Conservation (phyloP, 2,888 invertebrate species). For the Deilephila elpenor region DNA sequence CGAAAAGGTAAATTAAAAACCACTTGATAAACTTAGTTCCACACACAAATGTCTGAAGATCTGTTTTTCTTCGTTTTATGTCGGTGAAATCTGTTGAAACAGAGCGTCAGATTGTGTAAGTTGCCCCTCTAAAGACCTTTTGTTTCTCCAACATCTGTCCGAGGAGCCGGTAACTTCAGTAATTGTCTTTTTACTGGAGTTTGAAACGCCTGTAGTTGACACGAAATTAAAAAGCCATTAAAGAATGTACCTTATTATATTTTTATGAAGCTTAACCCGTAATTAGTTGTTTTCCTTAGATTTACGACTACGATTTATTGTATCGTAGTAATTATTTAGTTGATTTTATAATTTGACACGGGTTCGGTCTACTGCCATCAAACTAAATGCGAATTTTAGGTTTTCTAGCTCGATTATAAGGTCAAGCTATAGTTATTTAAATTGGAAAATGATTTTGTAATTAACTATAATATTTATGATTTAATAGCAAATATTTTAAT, state of each 20-base stretch:
- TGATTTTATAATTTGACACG: too few relatives aligned
- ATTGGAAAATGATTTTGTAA: too few relatives aligned
- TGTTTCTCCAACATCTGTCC: slow-evolving; percentile 23
- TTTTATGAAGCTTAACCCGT: background rate
- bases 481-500: too few relatives aligned
- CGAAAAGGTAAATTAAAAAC: slow-evolving; percentile 10
- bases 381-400: too few relatives aligned
- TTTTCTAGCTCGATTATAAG: too few relatives aligned
- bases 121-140: slow-evolving; percentile 18
- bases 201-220: slow-evolving; percentile 21
- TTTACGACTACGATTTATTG: background rate
- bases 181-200: slow-evolving; percentile 18
- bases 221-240: slow-evolving; percentile 23
- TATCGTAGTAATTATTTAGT: too few relatives aligned
- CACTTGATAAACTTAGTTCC: background rate
- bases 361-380: too few relatives aligned
- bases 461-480: too few relatives aligned
- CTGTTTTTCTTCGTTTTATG: slow-evolving; percentile 11
- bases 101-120: slow-evolving; percentile 24
- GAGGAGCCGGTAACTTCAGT: slow-evolving; percentile 14
- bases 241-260: slow-evolving; percentile 14
- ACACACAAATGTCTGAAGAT: background rate
- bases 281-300: background rate
- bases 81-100: slow-evolving; percentile 13
- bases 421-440: too few relatives aligned